Evolutionary conservation across 2,113 vertebrate genomes (phyloP).

Genomic region (Rana temporaria): DNA sequence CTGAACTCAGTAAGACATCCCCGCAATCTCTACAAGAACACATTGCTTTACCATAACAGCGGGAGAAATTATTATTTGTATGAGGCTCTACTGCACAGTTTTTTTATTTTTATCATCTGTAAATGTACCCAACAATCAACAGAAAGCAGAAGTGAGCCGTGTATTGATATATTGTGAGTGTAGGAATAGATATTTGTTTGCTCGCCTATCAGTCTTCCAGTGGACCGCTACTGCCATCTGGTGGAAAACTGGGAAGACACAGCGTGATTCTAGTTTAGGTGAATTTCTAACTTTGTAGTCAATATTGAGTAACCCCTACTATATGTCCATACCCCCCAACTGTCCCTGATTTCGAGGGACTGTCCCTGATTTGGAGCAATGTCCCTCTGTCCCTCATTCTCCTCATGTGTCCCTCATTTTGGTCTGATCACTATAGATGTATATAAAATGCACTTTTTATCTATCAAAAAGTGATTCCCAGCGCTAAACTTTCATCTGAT

Average conservation of each 20-base stretch:
- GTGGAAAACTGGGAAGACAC: neutral
- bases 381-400: too few relatives aligned
- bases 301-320: too few relatives aligned
- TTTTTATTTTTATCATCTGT: conserved; percentile 55
- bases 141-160: conserved; percentile 42
- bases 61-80: conserved; percentile 48
- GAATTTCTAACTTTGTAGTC: too few relatives aligned
- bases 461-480: too few relatives aligned
- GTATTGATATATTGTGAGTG: conserved; percentile 2
- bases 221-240: conserved; percentile 47
- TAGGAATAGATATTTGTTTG: neutral
- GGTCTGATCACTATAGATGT: too few relatives aligned
- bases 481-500: too few relatives aligned
- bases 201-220: neutral
- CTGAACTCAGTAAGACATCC: conserved; percentile 21
- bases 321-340: too few relatives aligned
- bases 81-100: conserved; percentile 29
- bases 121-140: conserved; percentile 54
- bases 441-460: too few relatives aligned
- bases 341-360: too few relatives aligned
- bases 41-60: conserved; percentile 44
- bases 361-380: too few relatives aligned
- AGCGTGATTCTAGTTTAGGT: too few relatives aligned
- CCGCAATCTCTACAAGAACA: conserved; percentile 50
- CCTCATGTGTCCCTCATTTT: too few relatives aligned